A percentile compares a stretch with the other conserved stretches of the same genome.
These are phyloP conservation scores for Gerris lacustris DNA, from an alignment of 2,888 invertebrate genomes.

Conservation along the genomic window DNA sequence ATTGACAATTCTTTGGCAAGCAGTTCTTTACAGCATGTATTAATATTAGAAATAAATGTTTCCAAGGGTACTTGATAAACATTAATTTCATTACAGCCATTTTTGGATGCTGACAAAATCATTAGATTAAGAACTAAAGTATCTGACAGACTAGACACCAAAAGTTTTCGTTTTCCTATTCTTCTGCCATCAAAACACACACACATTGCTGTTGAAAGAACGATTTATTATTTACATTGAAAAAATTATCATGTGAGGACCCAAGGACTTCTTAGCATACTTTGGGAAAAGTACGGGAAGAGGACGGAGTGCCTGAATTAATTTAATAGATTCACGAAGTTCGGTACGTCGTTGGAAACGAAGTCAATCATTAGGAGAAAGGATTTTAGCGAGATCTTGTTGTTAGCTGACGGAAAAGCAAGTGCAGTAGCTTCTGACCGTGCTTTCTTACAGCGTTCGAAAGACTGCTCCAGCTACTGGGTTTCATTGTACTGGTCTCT, in stretches of 20 bases:
- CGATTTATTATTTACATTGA: not conserved
- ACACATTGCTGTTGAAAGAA: not conserved
- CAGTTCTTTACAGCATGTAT: slow-evolving; percentile 7
- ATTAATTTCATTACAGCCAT: slow-evolving; percentile 9
- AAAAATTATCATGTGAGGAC: not conserved
- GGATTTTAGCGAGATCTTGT: no score
- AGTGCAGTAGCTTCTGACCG: no score
- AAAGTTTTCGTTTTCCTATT: slow-evolving; percentile 15
- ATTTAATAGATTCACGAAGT: no score
- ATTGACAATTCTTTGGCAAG: not conserved
- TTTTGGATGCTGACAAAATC: slow-evolving; percentile 10
- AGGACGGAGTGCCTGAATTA: no score
- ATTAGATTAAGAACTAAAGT: slow-evolving; percentile 13
- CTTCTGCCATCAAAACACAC: slow-evolving; percentile 9
- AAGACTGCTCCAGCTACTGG: no score
- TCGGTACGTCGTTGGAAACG: no score
- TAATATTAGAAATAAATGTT: slow-evolving; percentile 14
- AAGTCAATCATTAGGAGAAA: no score
- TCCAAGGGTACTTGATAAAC: not conserved
- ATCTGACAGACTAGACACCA: not conserved
- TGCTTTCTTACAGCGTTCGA: no score
- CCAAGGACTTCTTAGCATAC: not conserved
- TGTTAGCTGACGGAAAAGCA: no score
- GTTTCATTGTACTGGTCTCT: no score
- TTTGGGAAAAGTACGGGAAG: not conserved